Conservation (phyloP, 2,797 vertebrate genomes). For the Muraenolepis orangiensis region DNA sequence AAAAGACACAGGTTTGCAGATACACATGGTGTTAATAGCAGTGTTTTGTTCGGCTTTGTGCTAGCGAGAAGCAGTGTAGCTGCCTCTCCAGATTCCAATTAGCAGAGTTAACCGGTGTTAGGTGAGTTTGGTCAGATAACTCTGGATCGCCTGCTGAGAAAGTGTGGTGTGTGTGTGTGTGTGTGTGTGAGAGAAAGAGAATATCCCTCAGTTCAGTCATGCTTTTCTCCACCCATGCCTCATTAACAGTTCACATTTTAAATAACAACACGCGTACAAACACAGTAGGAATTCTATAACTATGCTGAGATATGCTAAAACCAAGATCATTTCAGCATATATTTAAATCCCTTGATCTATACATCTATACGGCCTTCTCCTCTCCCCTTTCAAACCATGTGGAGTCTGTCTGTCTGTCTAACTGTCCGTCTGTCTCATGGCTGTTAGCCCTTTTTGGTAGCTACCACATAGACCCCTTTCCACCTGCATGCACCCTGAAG, state of each 20-base stretch:
- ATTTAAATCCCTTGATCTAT: background rate
- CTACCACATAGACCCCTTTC: too few species aligned
- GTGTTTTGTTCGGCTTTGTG: slow-evolving; percentile 9
- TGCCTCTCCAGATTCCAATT: slow-evolving; percentile 16
- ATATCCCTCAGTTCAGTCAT: background rate
- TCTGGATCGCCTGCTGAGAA: background rate
- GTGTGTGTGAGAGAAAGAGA: background rate
- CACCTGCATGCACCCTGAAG: background rate
- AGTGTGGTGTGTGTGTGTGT: background rate
- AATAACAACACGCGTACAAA: background rate
- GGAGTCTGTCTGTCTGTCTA: too few species aligned
- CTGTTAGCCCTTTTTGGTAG: background rate
- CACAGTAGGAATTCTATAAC: background rate
- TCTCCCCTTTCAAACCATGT: too few species aligned
- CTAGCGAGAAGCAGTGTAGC: slow-evolving; percentile 5
- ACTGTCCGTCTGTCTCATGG: background rate
- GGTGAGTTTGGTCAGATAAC: slow-evolving; percentile 22
- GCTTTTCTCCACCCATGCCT: background rate
- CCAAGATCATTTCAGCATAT: background rate
- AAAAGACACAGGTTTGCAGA: background rate
- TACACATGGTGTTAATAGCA: slow-evolving; percentile 15
- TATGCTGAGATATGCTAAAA: background rate
- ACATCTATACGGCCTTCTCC: background rate
- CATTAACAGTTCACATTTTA: background rate
- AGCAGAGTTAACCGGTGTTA: slow-evolving; percentile 28